These are phyloP conservation scores for Protosalanx chinensis DNA, from an alignment of 2,797 vertebrate species.

Conservation along the genomic window DNA sequence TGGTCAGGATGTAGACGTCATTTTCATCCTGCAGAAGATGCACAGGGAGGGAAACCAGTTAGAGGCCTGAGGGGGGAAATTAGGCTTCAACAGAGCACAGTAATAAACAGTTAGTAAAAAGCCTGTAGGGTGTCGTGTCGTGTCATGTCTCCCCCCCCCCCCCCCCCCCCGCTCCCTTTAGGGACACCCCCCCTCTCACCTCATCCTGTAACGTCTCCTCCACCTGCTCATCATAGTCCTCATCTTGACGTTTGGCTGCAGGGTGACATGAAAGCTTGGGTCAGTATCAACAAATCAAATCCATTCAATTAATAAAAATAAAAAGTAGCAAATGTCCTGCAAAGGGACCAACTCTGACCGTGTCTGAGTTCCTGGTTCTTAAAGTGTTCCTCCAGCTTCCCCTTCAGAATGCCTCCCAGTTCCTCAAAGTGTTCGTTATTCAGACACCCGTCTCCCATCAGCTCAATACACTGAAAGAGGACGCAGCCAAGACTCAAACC, in stretches of 20 bases:
- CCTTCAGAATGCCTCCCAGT: constrained; percentile 91
- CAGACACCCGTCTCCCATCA: constrained; percentile 97
- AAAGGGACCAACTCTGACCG: constrained; percentile 66
- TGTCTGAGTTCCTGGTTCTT: constrained; percentile 98
- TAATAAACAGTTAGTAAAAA: too few species aligned
- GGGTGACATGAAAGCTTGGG: constrained; percentile 9
- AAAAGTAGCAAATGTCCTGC: too few species aligned
- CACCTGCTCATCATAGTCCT: constrained; percentile 98
- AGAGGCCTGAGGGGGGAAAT: neutral
- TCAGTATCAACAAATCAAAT: neutral
- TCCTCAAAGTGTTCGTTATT: constrained; percentile 98
- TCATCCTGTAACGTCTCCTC: constrained; percentile 97
- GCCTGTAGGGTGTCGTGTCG: too few species aligned
- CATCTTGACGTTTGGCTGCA: constrained; percentile 95
- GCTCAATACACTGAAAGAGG: constrained; percentile 85
- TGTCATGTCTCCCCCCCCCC: too few species aligned
- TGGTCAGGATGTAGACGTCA: constrained; percentile 97
- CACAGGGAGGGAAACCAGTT: neutral
- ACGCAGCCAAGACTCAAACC: too few species aligned
- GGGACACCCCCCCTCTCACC: constrained; percentile 62
- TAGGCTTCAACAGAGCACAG: neutral
- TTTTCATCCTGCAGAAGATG: constrained; percentile 85
- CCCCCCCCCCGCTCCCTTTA: too few species aligned
- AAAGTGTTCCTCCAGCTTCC: constrained; percentile 98
- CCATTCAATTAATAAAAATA: too few species aligned